A percentile compares a stretch with the other conserved stretches of the same genome.
These are phyloP conservation scores for Orchesellides sinensis DNA, from an alignment of 2,888 invertebrate genomes.

Conservation along the genomic window DNA sequence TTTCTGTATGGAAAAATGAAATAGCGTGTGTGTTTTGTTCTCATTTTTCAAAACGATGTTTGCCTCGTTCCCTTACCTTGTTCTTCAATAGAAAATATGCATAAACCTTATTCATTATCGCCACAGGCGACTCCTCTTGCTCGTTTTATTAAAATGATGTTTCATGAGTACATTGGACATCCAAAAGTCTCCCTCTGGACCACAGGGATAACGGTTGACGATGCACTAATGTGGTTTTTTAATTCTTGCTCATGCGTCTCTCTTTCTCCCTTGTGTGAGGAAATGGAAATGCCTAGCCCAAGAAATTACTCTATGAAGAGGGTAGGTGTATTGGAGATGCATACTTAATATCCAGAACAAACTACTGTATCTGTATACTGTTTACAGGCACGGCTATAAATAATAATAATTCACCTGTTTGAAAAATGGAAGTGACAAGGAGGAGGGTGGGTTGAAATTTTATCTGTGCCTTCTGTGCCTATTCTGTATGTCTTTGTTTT, in stretches of 20 bases:
- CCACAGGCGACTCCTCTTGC: constrained; percentile 43
- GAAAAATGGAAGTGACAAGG: constrained; percentile 48
- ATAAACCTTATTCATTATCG: constrained; percentile 60
- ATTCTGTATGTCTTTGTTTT: constrained; percentile 3
- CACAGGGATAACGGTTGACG: constrained; percentile 32
- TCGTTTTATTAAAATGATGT: not conserved
- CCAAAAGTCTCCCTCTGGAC: constrained; percentile 12
- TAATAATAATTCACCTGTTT: constrained; percentile 54
- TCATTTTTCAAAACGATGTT: too few relatives aligned
- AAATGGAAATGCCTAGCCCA: too few relatives aligned
- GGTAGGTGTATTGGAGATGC: too few relatives aligned
- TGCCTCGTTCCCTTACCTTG: too few relatives aligned
- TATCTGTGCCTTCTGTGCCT: not conserved
- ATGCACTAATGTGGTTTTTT: not conserved
- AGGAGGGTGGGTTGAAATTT: constrained; percentile 41
- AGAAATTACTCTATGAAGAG: too few relatives aligned
- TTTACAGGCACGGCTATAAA: too few relatives aligned
- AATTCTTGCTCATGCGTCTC: constrained; percentile 8
- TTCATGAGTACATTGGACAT: too few relatives aligned
- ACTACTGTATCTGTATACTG: constrained; percentile 11
- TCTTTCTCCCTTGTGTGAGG: not conserved
- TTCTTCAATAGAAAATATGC: constrained; percentile 32
- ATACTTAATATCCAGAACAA: too few relatives aligned
- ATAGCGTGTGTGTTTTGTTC: too few relatives aligned
- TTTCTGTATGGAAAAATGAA: too few relatives aligned